Conservation (phyloP, 2,113 vertebrate genomes). For the Chlamydotis undulata region DNA sequence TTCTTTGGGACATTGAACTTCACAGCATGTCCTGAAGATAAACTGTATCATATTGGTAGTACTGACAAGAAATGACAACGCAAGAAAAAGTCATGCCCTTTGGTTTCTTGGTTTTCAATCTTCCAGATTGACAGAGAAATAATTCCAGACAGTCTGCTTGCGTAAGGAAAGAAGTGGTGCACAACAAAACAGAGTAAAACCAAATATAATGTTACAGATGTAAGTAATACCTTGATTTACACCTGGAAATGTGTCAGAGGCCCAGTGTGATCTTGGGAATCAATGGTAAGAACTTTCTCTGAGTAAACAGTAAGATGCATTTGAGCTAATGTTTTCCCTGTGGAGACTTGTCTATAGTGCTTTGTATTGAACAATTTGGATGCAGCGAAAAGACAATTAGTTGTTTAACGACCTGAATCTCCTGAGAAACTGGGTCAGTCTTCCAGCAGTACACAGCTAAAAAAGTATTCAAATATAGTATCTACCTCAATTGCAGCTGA, state of each 20-base stretch:
- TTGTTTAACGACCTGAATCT: not conserved
- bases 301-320: not conserved
- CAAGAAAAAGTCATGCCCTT: not conserved
- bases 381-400: not conserved
- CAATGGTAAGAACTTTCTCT: not conserved
- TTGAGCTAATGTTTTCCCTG: not conserved
- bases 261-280: not conserved
- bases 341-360: not conserved
- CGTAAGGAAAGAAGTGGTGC: not conserved
- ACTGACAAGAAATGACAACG: not conserved
- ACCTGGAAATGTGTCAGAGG: not conserved
- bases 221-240: not conserved
- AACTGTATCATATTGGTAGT: not conserved
- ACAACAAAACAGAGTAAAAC: not conserved
- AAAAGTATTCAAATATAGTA: not conserved
- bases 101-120: not conserved
- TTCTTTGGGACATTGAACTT: not conserved
- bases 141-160: not conserved
- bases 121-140: not conserved
- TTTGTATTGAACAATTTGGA: not conserved
- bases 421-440: not conserved
- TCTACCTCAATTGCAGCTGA: not conserved
- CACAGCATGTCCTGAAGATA: not conserved
- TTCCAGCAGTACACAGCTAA: not conserved
- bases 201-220: not conserved